Evolutionary conservation across 1,140 invertebrate species (phyloP), one percentile per base, ranked within the genome.

Genomic region (Drosophila ficusphila): DNA sequence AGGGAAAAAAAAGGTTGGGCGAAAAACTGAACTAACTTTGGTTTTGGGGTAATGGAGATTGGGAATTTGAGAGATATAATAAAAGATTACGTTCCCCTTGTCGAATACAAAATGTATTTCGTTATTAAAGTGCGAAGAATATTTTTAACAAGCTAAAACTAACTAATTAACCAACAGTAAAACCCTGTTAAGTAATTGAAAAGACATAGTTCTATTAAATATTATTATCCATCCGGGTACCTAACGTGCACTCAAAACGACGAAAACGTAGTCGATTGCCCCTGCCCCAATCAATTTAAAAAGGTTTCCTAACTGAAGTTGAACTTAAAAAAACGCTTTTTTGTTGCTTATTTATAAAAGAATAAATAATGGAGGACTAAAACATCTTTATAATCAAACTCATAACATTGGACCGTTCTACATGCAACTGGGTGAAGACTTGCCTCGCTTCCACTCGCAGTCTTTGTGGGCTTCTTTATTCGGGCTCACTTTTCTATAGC

Each of bases 401-500:
- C 44, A 53, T 61, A 57, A 70, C 44, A 53, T 61, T 57, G 41
- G 51, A 65, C 25, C 61, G 60, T 33, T 79, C 48, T 53, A 58
- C 36, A 31, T 65, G 51, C 38, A 64, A 31, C 60, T 85, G 54
- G 34, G 57, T 29, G 19, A 57, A 60, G 76, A 78, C 61, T 73
- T 65, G 44, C 71, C 58, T 21, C 39, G 52, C 47, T 61, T 75
- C 62, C 62, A 64, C 42, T 79, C 65, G 64, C 44, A 46, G n/a
- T 12, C 29, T 54, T 42, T 62, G 42, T 47, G 42, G 31, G 48
- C 36, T 58, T 57, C 65, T 51, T 71, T 78, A 60, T 79, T 62
- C 72, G 36, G 47, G 57, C 70, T 58, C 76, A 67, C 79, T 79
- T 79, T 81, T 86, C 81, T 88, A 81, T 81, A 62, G 47, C 81